Evolutionary conservation across 2,888 invertebrate genomes (phyloP).

Genomic region (Calameuta pallipes): DNA sequence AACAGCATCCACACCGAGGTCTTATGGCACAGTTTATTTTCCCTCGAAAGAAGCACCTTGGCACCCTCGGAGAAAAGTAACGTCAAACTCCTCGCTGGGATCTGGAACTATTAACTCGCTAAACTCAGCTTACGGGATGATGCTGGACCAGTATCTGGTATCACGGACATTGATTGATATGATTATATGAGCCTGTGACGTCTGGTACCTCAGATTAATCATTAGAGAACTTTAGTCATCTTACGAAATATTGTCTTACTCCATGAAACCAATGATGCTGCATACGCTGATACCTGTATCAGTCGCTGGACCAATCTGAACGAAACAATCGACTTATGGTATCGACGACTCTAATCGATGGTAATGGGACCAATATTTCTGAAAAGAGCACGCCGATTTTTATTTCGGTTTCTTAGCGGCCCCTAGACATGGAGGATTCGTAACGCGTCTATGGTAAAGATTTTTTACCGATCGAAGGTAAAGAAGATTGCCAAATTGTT

Average conservation of each 20-base stretch:
- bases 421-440: background rate
- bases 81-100: background rate
- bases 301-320: background rate
- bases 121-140: background rate
- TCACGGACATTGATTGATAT: background rate
- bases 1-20: background rate
- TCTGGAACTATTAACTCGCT: background rate
- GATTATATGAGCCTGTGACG: background rate
- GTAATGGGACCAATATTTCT: background rate
- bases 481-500: background rate
- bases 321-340: background rate
- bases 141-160: background rate
- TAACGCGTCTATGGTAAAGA: background rate
- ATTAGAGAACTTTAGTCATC: background rate
- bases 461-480: background rate
- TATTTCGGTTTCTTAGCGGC: background rate
- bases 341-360: background rate
- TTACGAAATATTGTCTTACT: background rate
- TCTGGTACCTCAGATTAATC: background rate
- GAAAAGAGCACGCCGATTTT: background rate
- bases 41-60: background rate
- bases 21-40: background rate
- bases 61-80: background rate
- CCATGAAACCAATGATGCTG: background rate
- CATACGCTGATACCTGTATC: background rate